phyloP scores from a whole-genome alignment of 2,888 invertebrate species.

The Actias luna region DNA sequence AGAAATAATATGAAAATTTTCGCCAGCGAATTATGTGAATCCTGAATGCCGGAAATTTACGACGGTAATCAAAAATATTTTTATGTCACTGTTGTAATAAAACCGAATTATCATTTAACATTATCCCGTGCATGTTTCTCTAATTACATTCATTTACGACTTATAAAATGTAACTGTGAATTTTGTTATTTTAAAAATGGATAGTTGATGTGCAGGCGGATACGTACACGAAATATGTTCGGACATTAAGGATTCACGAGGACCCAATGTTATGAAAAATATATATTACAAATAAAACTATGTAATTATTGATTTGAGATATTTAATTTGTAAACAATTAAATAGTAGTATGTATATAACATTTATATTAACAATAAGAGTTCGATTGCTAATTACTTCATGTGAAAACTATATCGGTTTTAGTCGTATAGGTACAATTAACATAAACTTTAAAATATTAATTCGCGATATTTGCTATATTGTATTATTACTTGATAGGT shows the following conservation, averaged over 20 bases:
- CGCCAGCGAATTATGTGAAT: constrained; percentile 75
- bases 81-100: constrained; percentile 57
- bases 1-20: constrained; percentile 36
- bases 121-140: constrained; percentile 47
- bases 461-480: constrained; percentile 34
- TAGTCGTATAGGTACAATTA: not conserved
- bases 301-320: not conserved
- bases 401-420: not conserved
- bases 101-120: constrained; percentile 50
- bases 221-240: constrained; percentile 26
- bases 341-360: not conserved
- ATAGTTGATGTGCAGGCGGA: constrained; percentile 23
- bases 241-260: constrained; percentile 78
- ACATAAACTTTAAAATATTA: constrained; percentile 16
- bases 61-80: constrained; percentile 50
- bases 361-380: not conserved
- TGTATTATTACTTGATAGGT: constrained; percentile 10
- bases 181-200: constrained; percentile 23
- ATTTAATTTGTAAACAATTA: not conserved
- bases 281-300: constrained; percentile 2
- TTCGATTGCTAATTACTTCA: too few relatives aligned
- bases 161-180: constrained; percentile 33
- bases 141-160: constrained; percentile 56
- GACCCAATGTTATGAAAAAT: constrained; percentile 64
- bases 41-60: constrained; percentile 72